Conservation (phyloP, 2,113 vertebrate species). For the Scopus umbretta region DNA sequence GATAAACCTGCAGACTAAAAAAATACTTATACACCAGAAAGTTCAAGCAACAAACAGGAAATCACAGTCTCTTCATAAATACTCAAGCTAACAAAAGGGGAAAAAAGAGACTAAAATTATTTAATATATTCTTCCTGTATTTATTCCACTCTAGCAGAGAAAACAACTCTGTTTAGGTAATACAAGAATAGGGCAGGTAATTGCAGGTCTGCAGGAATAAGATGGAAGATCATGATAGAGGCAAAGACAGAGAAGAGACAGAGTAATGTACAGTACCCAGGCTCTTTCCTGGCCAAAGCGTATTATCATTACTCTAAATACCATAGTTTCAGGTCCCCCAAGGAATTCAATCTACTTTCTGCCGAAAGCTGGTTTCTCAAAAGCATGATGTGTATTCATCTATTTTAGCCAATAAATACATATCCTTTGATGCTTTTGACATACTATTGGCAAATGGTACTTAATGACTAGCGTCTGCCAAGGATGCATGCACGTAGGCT, state of each 20-base stretch:
- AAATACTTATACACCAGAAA: not conserved
- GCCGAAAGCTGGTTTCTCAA: not conserved
- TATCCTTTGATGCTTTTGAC: not conserved
- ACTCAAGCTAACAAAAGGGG: not conserved
- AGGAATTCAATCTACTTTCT: not conserved
- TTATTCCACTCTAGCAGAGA: not conserved
- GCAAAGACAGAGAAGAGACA: not conserved
- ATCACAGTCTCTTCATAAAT: not conserved
- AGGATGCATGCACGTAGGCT: rapidly evolving
- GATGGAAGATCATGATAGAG: not conserved
- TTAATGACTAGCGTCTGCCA: not conserved
- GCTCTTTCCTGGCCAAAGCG: not conserved
- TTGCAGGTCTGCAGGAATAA: not conserved
- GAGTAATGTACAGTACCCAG: rapidly evolving
- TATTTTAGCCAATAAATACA: not conserved
- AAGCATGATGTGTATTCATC: not conserved
- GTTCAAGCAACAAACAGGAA: not conserved
- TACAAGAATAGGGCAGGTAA: not conserved
- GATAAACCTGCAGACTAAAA: not conserved
- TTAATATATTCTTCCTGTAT: not conserved
- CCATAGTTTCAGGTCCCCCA: not conserved
- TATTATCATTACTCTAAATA: not conserved
- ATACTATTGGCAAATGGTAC: not conserved
- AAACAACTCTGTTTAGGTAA: not conserved
- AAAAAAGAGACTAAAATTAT: not conserved